Percentiles rank a stretch among this genome's conserved stretches.
These are phyloP conservation scores for Crotalus horridus DNA, from an alignment of 2,113 vertebrate species.

Conservation along the genomic window DNA sequence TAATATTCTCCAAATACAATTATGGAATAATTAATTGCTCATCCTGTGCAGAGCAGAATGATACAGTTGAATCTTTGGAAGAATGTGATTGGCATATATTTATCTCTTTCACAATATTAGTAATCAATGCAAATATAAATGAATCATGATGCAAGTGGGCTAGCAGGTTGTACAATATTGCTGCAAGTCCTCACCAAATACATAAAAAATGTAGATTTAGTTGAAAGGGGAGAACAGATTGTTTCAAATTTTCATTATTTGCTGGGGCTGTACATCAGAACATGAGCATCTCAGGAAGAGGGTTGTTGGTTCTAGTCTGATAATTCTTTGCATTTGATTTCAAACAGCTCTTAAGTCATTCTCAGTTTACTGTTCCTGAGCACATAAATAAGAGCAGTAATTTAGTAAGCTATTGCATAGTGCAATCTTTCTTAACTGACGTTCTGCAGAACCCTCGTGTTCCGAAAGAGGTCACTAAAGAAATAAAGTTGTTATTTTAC, in stretches of 20 bases:
- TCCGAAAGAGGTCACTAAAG: background rate
- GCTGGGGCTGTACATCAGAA: background rate
- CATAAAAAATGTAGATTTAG: background rate
- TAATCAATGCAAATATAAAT: background rate
- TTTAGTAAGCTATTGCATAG: background rate
- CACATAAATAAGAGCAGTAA: background rate
- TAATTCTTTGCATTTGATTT: background rate
- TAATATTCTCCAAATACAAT: background rate
- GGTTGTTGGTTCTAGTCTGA: background rate
- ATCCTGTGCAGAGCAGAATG: background rate
- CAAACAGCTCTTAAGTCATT: background rate
- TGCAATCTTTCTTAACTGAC: background rate
- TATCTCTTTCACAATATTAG: background rate
- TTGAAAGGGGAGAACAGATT: background rate
- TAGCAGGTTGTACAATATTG: background rate
- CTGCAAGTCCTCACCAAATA: background rate
- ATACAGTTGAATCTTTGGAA: background rate
- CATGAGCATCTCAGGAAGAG: background rate
- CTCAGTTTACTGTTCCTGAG: background rate
- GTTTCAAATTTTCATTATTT: background rate
- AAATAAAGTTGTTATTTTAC: background rate
- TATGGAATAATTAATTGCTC: background rate
- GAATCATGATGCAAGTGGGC: background rate
- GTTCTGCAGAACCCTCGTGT: background rate
- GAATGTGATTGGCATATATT: background rate